Base-by-base conservation (phyloP, 2,888 invertebrate species). In the Drosophila mimica region DNA sequence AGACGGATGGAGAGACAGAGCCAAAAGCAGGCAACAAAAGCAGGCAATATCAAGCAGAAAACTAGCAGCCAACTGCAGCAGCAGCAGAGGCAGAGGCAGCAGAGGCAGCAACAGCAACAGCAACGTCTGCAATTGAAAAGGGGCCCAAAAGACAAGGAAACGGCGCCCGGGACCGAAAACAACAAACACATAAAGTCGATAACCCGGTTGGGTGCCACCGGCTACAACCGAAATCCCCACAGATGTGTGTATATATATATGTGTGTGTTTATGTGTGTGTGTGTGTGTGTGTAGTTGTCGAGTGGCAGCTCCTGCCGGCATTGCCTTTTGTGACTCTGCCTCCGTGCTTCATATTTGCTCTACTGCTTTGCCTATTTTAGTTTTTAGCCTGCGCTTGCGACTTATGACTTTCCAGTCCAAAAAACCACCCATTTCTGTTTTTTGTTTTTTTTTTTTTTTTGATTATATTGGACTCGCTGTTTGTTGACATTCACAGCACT, bases 151-250 rank as follows among this genome's bases (percentile, higher is more conserved):
- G 77, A 81, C 82, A 80, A 75, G 78, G 70, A 70, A 67, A 60
- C 76, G 62, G 73, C 77, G 73, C 74, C 71, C 63, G 83, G 62
- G 63, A 53, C 69, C 65, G 74, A 88, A 69, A 89, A 89, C 85
- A 85, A 85, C 90, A 85, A 85, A 89, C 90, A 88, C 85, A 87
- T 89, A 85, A 85, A 85, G 90, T 85, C 85, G 85, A 85, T 85
- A 85, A 82, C 85, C 85, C 85, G 86, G 86, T 84, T 83, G 82
- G 62, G 74, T 74, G 68, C 80, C 67, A 73, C 67, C 72, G 70
- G 64, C 71, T 69, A 76, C 61, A 76, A 34, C 70, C 56, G 58
- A 82, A 78, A 71, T 72, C 69, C 72, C 73, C 15, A 70, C 53
- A 52, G 33, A 56, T 58, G 56, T 53, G 57, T 48, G 34, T 40